A percentile compares a stretch with the other conserved stretches of the same genome.
phyloP scores from a whole-genome alignment of 2,797 vertebrate genomes.

The Peromyscus attwateri region DNA sequence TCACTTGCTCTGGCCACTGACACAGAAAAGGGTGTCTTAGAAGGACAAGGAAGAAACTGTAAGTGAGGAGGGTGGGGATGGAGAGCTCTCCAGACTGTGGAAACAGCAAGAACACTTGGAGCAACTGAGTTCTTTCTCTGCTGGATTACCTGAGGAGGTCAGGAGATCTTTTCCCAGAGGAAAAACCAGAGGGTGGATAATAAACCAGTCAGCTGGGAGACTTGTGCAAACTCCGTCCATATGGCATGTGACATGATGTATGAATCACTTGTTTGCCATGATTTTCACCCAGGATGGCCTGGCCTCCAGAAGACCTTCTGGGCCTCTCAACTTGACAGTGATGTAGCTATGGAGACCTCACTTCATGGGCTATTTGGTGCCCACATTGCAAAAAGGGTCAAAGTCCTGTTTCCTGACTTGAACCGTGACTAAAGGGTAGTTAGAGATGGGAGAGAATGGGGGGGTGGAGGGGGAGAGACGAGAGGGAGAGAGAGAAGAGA shows the following conservation, averaged over 20 bases:
- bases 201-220: neutral
- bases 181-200: neutral
- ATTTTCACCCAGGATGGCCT: neutral
- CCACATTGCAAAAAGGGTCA: neutral
- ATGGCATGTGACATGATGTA: neutral
- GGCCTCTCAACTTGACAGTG: neutral
- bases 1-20: neutral
- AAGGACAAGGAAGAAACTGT: neutral
- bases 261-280: neutral
- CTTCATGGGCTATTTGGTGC: constrained; percentile 1
- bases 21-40: neutral
- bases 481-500: neutral
- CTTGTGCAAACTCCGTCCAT: neutral
- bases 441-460: neutral
- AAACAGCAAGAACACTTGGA: neutral
- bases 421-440: neutral
- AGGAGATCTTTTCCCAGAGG: neutral
- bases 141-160: neutral
- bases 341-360: neutral
- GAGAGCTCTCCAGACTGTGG: neutral
- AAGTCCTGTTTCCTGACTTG: neutral
- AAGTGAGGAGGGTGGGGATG: neutral
- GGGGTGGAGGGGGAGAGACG: too few species aligned
- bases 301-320: neutral
- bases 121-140: too few species aligned